Conservation (phyloP, 53 echinoderm and acorn worm genomes). For the Holothuria leucospilota region DNA sequence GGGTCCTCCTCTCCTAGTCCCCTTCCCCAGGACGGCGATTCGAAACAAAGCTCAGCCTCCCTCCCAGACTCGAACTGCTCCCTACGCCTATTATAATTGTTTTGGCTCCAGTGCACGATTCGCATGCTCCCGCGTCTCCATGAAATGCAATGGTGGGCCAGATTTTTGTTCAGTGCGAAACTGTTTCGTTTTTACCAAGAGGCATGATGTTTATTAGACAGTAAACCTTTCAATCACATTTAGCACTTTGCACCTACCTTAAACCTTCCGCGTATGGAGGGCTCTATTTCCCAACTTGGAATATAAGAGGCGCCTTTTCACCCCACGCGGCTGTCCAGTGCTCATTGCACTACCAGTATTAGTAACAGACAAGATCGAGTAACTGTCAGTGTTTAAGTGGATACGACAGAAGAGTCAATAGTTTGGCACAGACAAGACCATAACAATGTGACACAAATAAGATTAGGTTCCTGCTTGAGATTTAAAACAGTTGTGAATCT, state of each 20-base stretch:
- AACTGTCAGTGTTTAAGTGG: conserved; percentile 16
- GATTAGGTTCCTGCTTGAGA: not conserved
- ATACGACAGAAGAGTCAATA: conserved; percentile 14
- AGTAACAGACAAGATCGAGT: conserved; percentile 4
- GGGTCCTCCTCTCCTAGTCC: too few relatives aligned
- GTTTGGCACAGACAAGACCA: not conserved
- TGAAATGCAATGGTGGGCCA: too few relatives aligned
- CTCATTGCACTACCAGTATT: not conserved
- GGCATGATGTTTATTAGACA: too few relatives aligned
- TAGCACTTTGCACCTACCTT: conserved; percentile 9
- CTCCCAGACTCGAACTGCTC: too few relatives aligned
- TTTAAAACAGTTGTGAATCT: too few relatives aligned
- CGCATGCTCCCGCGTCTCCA: too few relatives aligned
- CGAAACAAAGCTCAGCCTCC: too few relatives aligned
- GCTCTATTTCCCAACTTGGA: conserved; percentile 30
- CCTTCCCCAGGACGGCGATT: too few relatives aligned
- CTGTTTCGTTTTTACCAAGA: too few relatives aligned
- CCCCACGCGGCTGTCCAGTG: conserved; percentile 38
- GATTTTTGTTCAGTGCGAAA: too few relatives aligned
- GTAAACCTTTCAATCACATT: not conserved
- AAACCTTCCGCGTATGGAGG: not conserved
- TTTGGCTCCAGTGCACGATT: too few relatives aligned
- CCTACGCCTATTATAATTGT: too few relatives aligned
- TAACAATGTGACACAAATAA: not conserved
- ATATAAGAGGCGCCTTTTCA: conserved; percentile 17